Conservation (phyloP, 2,113 vertebrate species). For the Pogonocichla stellata region DNA sequence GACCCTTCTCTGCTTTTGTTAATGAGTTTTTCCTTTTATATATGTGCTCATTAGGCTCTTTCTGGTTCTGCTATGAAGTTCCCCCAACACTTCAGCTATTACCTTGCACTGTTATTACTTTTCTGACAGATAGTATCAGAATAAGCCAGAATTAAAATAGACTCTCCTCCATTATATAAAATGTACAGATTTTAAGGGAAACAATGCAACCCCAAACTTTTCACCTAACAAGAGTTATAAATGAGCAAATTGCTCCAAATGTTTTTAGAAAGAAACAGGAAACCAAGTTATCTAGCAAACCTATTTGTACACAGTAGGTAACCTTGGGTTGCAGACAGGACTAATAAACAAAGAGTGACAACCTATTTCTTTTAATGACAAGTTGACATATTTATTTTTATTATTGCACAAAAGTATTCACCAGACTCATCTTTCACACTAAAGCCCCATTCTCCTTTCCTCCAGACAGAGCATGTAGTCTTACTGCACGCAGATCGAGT, state of each 20-base stretch:
- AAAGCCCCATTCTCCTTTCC: background rate
- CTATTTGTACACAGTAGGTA: slow-evolving; percentile 70
- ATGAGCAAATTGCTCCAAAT: slow-evolving; percentile 4
- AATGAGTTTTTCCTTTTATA: background rate
- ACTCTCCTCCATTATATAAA: background rate
- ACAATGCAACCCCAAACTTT: background rate
- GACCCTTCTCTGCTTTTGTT: background rate
- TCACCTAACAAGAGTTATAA: slow-evolving; percentile 30
- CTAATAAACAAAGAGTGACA: slow-evolving; percentile 66
- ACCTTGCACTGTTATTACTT: background rate
- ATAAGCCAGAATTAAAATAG: background rate
- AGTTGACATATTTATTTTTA: slow-evolving; percentile 68
- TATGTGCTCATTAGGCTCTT: background rate
- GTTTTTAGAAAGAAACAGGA: slow-evolving; percentile 8
- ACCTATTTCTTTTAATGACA: slow-evolving; percentile 73
- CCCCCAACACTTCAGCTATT: background rate
- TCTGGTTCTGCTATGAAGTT: background rate
- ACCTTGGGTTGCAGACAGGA: slow-evolving; percentile 43
- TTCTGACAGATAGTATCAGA: background rate
- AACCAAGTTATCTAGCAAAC: slow-evolving; percentile 53
- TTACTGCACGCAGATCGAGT: no score
- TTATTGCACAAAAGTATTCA: slow-evolving; percentile 59
- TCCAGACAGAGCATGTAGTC: background rate
- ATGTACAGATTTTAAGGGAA: background rate
- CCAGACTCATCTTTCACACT: slow-evolving; percentile 56